A percentile compares a stretch with the other conserved stretches of the same genome.
Conservation (phyloP, 2,113 vertebrate genomes). For the Toxotes chatareus region DNA sequence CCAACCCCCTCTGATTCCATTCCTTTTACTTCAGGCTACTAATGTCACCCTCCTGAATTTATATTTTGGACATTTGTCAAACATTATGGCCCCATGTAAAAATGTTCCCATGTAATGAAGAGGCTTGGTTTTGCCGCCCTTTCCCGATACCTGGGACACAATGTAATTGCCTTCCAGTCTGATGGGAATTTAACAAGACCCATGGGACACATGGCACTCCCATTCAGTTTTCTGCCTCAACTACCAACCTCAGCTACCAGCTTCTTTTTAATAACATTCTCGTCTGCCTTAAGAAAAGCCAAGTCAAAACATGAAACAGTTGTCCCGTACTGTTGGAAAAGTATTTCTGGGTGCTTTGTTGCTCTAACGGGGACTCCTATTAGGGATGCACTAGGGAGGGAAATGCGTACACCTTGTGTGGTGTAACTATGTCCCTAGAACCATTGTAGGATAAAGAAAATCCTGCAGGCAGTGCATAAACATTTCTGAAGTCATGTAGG, state of each 20-base stretch:
- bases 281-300: conserved; percentile 8
- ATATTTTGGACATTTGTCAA: background rate
- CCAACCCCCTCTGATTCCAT: background rate
- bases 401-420: conserved; percentile 28
- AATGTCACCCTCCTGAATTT: conserved; percentile 16
- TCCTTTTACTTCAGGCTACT: background rate
- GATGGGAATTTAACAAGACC: background rate
- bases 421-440: conserved; percentile 36
- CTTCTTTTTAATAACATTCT: background rate
- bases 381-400: conserved; percentile 23
- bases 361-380: conserved; percentile 28
- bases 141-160: too few relatives aligned
- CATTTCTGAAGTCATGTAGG: conserved; percentile 51
- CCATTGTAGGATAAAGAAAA: background rate
- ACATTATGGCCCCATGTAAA: conserved; percentile 5
- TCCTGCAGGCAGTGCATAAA: conserved; percentile 41
- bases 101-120: background rate
- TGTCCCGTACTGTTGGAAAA: conserved; percentile 16
- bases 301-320: background rate
- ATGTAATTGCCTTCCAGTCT: background rate
- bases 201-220: background rate
- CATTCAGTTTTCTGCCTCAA: background rate
- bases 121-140: too few relatives aligned
- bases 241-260: background rate
- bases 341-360: conserved; percentile 37